Percentiles rank a stretch among this genome's conserved stretches.
Conservation (phyloP, 1,140 invertebrate genomes). For the Rhyzopertha dominica region DNA sequence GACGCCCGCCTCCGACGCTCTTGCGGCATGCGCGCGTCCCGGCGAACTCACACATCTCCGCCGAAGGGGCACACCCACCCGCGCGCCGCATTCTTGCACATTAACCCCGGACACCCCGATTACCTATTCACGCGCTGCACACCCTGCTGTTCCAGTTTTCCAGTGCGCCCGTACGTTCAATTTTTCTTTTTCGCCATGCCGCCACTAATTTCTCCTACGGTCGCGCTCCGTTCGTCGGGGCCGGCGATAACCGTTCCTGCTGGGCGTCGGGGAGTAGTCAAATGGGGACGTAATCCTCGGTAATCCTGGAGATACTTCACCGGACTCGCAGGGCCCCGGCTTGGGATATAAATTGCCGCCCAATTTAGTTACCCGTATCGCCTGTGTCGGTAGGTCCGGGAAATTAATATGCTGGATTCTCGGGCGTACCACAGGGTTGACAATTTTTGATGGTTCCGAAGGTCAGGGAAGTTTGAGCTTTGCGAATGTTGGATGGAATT, state of each 20-base stretch:
- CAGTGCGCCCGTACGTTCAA: constrained; percentile 13
- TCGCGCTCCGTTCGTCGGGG: background rate
- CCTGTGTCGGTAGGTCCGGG: too few species aligned
- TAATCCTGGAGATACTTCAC: too few species aligned
- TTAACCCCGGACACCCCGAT: constrained; percentile 41
- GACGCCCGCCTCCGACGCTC: constrained; percentile 17
- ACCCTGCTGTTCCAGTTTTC: constrained; percentile 29
- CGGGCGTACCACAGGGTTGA: too few species aligned
- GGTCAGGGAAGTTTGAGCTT: too few species aligned
- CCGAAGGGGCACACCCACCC: constrained; percentile 5
- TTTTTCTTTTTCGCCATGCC: too few species aligned
- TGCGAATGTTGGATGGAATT: too few species aligned
- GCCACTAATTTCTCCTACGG: background rate
- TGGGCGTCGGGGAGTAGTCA: background rate
- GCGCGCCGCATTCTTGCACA: constrained; percentile 38
- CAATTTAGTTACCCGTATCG: too few species aligned
- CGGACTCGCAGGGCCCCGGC: too few species aligned
- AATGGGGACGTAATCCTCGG: too few species aligned
- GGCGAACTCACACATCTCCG: constrained; percentile 28
- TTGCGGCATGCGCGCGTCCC: constrained; percentile 30
- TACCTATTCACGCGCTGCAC: constrained; percentile 33
- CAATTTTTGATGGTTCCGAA: too few species aligned
- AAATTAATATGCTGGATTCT: too few species aligned
- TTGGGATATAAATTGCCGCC: too few species aligned
- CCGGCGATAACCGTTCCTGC: background rate